Percentiles rank a stretch among this genome's conserved stretches.
phyloP scores from a whole-genome alignment of 2,113 vertebrate species.

The Spermophilus dauricus region DNA sequence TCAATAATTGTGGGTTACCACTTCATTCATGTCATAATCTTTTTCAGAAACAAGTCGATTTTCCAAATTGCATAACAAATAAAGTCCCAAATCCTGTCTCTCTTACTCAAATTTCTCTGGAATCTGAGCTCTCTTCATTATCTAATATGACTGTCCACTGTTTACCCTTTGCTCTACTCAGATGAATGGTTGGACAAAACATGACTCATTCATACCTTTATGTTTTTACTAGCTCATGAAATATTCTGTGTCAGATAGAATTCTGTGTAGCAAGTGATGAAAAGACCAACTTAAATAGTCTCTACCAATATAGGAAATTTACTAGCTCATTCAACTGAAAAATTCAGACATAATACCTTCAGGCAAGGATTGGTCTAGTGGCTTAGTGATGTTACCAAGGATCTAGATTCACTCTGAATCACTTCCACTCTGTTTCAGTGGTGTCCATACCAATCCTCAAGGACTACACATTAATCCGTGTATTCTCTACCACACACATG shows the following conservation, averaged over 20 bases:
- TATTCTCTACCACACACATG: neutral
- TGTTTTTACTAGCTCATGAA: neutral
- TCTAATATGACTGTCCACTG: neutral
- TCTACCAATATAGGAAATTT: conserved; percentile 24
- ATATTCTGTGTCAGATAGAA: neutral
- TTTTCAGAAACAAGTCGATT: conserved; percentile 46
- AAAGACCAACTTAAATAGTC: neutral
- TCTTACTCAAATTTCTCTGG: conserved; percentile 53
- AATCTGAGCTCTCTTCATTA: conserved; percentile 38
- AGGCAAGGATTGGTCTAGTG: conserved; percentile 17
- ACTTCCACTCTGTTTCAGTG: neutral
- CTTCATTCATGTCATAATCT: conserved; percentile 49
- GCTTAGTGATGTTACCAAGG: conserved; percentile 22
- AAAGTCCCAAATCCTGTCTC: conserved; percentile 1
- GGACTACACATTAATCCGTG: neutral
- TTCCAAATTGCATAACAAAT: conserved; percentile 41
- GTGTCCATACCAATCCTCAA: neutral
- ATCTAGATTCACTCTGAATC: conserved; percentile 39
- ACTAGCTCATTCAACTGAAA: conserved; percentile 56
- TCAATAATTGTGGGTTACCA: neutral
- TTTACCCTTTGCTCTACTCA: conserved; percentile 22
- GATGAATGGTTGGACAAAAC: conserved; percentile 20
- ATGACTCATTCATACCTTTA: conserved; percentile 3
- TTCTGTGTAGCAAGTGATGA: neutral
- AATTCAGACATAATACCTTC: conserved; percentile 5